Percentiles rank a stretch among this genome's conserved stretches.
These are phyloP conservation scores for Raja brachyura DNA, from an alignment of 2,113 vertebrate species.

Conservation along the genomic window DNA sequence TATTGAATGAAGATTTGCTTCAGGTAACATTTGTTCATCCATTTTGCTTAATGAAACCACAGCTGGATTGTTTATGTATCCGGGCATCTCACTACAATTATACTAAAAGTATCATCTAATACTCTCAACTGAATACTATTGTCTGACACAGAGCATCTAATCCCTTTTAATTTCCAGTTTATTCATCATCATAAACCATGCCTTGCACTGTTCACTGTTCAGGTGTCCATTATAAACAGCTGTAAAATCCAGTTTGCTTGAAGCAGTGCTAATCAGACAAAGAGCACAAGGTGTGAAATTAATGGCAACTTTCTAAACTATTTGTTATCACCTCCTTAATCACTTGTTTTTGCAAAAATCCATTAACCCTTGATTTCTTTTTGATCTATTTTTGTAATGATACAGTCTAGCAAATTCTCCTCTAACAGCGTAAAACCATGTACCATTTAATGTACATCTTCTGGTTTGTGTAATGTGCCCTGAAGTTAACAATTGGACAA, in stretches of 20 bases:
- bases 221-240: not conserved
- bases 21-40: constrained; percentile 62
- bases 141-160: not conserved
- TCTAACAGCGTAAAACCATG: not conserved
- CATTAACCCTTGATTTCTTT: not conserved
- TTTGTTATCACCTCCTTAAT: not conserved
- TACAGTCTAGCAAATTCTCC: not conserved
- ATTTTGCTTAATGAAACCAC: not conserved
- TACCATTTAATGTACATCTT: not conserved
- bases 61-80: not conserved
- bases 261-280: not conserved
- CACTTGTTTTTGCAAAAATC: not conserved
- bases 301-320: not conserved
- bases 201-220: not conserved
- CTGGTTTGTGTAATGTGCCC: not conserved
- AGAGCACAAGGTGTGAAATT: not conserved
- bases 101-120: not conserved
- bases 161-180: not conserved
- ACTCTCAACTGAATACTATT: not conserved
- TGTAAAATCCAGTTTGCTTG: not conserved
- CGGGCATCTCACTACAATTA: not conserved
- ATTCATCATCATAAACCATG: not conserved
- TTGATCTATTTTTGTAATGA: not conserved
- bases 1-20: constrained; percentile 85
- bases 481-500: not conserved